Evolutionary conservation across 2,888 invertebrate species (phyloP).

Genomic region (Rhorus exstirpatorius): DNA sequence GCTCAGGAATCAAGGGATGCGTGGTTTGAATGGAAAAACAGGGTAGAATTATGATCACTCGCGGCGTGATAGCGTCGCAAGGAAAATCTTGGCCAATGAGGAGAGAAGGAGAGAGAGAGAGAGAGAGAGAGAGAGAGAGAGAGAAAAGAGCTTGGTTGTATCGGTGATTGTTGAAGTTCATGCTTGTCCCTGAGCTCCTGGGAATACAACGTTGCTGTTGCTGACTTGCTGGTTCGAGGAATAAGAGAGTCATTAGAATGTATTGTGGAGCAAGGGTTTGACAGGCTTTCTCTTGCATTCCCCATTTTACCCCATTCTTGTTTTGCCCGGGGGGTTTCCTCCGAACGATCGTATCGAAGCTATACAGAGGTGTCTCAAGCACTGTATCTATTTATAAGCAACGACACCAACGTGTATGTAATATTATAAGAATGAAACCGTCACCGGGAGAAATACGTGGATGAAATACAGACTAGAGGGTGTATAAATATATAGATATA

Average conservation of each 20-base stretch:
- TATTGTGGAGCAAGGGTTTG: constrained; percentile 81
- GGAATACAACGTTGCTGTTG: background rate
- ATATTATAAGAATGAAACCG: constrained; percentile 31
- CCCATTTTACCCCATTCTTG: constrained; percentile 47
- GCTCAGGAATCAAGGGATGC: constrained; percentile 31
- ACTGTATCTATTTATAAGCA: constrained; percentile 10
- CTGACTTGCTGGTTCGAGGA: constrained; percentile 42
- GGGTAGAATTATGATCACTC: constrained; percentile 27
- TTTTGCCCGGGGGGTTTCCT: constrained; percentile 28
- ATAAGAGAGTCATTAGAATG: constrained; percentile 82
- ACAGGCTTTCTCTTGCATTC: constrained; percentile 75
- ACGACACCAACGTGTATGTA: constrained; percentile 4
- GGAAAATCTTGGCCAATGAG: constrained; percentile 19
- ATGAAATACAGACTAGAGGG: constrained; percentile 27
- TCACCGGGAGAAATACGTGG: constrained; percentile 24
- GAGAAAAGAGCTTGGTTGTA: constrained; percentile 19
- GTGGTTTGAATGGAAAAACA: constrained; percentile 39
- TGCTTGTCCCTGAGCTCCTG: constrained; percentile 22
- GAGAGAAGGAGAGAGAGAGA: too few species aligned
- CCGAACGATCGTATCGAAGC: constrained; percentile 9
- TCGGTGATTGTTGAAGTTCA: constrained; percentile 50
- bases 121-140: constrained; percentile 14
- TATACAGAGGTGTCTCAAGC: background rate
- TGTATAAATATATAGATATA: background rate
- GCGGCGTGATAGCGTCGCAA: constrained; percentile 1